Base-by-base conservation (phyloP, 2,113 vertebrate genomes). In the Semnornis frantzii region DNA sequence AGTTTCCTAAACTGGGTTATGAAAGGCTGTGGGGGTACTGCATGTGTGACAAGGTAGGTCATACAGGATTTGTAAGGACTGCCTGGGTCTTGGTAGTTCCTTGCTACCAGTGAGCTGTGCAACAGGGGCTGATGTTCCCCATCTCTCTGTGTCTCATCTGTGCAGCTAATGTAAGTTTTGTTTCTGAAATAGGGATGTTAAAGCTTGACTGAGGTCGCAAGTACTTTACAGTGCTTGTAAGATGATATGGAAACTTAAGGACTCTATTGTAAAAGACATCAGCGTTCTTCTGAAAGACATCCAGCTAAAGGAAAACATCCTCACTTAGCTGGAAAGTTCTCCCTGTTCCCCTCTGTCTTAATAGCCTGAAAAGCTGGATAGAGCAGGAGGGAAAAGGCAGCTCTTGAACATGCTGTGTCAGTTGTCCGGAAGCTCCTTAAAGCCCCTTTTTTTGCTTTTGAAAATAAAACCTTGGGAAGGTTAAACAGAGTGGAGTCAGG, bases 391-490 rank as follows among this genome's bases (percentile, higher is more conserved):
- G 54, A 19, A 91, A 79, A 87, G 60, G n/a, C 64, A 82, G 79
- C 73, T 92, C 39, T 95, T 92, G 73, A 85, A 90, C 87, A 48
- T 91, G 84, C 87, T 87, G 60, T 91, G 84, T 85, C 69, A 39
- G 78, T 93, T 89, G 85, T 91, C 82, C 6, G 1, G 91, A 87
- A 94, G 72, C 79, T 84, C 85, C 94, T 87, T 75, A 92, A 93
- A 89, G 91, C 74, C 34, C 37, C 46, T 48, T 90, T 81, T 76
- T 92, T 91, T 82, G 76, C 82, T 93, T 93, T 92, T 90, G 93
- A 94, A 93, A 87, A 86, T 77, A 92, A 91, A 96, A 92, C 85
- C 80, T 90, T 92, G 91, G 91, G 72, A 94, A 94, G 87, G 93
- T 94, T 93, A 94, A 95, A 65, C 82, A 89, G 79, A 77, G 58